Conservation (phyloP, 2,888 invertebrate species). For the Tholera decimalis region DNA sequence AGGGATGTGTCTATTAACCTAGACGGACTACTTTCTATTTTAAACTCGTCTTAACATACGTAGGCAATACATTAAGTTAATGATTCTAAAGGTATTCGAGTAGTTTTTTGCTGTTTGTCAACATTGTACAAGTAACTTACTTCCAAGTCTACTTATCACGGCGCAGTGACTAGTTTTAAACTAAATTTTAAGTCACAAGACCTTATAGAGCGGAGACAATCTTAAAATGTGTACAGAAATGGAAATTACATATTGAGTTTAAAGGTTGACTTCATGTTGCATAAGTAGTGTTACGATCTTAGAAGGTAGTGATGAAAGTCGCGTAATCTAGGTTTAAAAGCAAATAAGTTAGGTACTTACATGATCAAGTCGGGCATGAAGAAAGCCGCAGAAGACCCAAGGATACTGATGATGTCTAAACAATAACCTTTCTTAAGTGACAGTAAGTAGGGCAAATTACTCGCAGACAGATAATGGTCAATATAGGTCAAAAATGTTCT, state of each 20-base stretch:
- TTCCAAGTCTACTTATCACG: not conserved
- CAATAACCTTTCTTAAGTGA: not conserved
- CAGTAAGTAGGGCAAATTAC: not conserved
- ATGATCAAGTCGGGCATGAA: not conserved
- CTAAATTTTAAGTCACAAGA: not conserved
- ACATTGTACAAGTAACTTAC: slow-evolving; percentile 16
- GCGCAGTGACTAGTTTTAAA: not conserved
- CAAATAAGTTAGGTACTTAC: not conserved
- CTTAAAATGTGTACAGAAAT: not conserved
- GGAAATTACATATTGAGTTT: not conserved
- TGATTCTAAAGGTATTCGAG: slow-evolving; percentile 53
- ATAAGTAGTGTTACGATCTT: not conserved
- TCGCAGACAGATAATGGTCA: too few relatives aligned
- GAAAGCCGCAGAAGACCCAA: too few relatives aligned
- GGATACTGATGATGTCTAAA: too few relatives aligned
- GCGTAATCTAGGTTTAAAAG: not conserved
- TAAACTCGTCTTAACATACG: slow-evolving; percentile 65
- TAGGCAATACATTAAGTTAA: slow-evolving; percentile 62
- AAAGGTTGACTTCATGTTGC: slow-evolving; percentile 20
- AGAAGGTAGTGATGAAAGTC: not conserved
- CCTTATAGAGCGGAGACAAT: not conserved
- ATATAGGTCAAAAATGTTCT: too few relatives aligned
- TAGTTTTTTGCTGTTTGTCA: slow-evolving; percentile 50
- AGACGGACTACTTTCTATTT: slow-evolving; percentile 65
- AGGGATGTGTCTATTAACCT: slow-evolving; percentile 64